A percentile compares a stretch with the other conserved stretches of the same genome.
Evolutionary conservation across 1,140 invertebrate species (phyloP).

Genomic region (Drosophila saltans): DNA sequence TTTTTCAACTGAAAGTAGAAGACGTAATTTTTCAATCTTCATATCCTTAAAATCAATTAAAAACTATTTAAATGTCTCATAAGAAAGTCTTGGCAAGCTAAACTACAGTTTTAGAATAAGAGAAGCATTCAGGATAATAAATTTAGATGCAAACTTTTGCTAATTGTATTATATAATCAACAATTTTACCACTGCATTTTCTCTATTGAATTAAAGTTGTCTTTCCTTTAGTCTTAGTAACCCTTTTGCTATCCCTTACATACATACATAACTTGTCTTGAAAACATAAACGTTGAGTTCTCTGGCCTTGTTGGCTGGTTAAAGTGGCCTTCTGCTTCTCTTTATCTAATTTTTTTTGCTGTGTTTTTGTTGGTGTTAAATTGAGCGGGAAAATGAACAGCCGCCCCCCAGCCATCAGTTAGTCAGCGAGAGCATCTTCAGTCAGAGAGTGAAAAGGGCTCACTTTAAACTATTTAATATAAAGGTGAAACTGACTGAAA

Average conservation of each 20-base stretch:
- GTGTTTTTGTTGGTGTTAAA: constrained; percentile 73
- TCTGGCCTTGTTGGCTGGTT: constrained; percentile 27
- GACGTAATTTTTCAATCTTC: too few species aligned
- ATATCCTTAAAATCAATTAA: too few species aligned
- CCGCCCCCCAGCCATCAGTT: constrained; percentile 23
- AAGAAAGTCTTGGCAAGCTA: too few species aligned
- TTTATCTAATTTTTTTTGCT: neutral
- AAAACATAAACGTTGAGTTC: constrained; percentile 11
- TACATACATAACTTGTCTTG: neutral
- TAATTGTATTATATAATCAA: too few species aligned
- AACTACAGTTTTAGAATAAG: too few species aligned
- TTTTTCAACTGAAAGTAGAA: too few species aligned
- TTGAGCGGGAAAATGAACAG: constrained; percentile 65
- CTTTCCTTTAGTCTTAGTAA: neutral
- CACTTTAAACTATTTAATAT: constrained; percentile 77
- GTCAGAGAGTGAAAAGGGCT: constrained; percentile 55
- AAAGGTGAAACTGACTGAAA: constrained; percentile 28
- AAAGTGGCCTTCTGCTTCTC: constrained; percentile 39
- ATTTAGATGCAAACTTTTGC: too few species aligned
- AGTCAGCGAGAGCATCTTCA: constrained; percentile 27
- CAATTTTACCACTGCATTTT: too few species aligned
- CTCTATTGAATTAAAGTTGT: neutral
- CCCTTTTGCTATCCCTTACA: neutral
- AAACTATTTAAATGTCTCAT: too few species aligned
- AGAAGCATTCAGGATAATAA: too few species aligned